These are phyloP conservation scores for Ricordea florida DNA, from an alignment of 92 coral and sea anemone genomes.

Conservation along the genomic window DNA sequence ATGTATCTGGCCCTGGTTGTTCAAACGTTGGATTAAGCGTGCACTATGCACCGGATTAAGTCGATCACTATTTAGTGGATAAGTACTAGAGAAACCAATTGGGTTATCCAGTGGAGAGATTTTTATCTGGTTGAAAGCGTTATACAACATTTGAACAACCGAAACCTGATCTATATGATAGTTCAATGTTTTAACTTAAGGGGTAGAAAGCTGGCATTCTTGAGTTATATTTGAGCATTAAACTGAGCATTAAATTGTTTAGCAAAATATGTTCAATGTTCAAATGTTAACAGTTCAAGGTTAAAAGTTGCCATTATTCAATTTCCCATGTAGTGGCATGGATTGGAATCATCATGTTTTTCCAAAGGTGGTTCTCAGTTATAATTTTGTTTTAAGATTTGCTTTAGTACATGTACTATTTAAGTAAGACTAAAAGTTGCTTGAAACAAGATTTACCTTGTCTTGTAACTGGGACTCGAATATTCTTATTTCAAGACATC, in stretches of 20 bases:
- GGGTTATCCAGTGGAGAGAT: no score
- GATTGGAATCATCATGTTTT: neutral
- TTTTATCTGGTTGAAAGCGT: no score
- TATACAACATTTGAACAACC: no score
- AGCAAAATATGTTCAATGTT: neutral
- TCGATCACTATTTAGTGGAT: no score
- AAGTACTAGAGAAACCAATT: no score
- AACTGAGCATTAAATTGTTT: neutral
- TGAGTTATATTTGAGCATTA: neutral
- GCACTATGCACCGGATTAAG: no score
- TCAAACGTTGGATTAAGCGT: no score
- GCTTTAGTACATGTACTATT: neutral
- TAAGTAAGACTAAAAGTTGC: neutral
- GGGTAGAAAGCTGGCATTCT: neutral
- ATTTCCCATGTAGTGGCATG: neutral
- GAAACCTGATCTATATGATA: no score
- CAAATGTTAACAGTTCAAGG: no score
- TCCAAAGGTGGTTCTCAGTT: neutral
- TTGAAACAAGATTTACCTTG: neutral
- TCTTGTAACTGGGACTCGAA: neutral
- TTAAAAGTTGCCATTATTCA: neutral
- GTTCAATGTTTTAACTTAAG: neutral
- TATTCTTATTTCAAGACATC: neutral
- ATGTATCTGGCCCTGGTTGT: no score
- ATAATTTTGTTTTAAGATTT: neutral